Conservation (phyloP, 1,140 invertebrate species). For the Dryas iulia region DNA sequence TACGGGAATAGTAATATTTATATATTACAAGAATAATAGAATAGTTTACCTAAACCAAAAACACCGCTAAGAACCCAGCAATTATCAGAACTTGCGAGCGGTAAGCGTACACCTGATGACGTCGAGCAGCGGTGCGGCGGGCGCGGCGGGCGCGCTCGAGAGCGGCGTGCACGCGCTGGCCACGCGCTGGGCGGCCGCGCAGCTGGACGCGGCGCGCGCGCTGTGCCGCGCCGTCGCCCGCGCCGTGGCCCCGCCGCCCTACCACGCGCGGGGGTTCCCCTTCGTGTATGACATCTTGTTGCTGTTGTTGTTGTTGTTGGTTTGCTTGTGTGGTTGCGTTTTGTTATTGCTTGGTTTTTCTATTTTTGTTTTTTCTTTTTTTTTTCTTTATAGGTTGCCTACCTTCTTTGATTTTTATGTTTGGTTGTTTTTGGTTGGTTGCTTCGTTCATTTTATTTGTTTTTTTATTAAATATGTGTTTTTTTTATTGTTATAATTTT, state of each 20-base stretch:
- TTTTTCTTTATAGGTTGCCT: slow-evolving; percentile 18
- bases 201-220: slow-evolving; percentile 88
- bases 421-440: slow-evolving; percentile 12
- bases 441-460: slow-evolving; percentile 17
- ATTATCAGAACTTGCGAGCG: slow-evolving; percentile 90
- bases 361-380: slow-evolving; percentile 11
- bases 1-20: too few species aligned
- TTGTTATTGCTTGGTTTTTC: slow-evolving; percentile 1
- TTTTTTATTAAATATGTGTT: slow-evolving; percentile 16
- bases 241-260: slow-evolving; percentile 84
- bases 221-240: slow-evolving; percentile 88
- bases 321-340: slow-evolving; percentile 9
- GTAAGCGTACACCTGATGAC: slow-evolving; percentile 91
- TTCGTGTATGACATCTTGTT: slow-evolving; percentile 82
- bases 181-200: slow-evolving; percentile 88
- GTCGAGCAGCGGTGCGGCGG: slow-evolving; percentile 76
- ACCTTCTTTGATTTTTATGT: slow-evolving; percentile 26
- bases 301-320: slow-evolving; percentile 21
- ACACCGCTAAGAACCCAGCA: too few species aligned
- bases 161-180: slow-evolving; percentile 90
- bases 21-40: too few species aligned
- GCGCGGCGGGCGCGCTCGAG: slow-evolving; percentile 63
- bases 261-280: slow-evolving; percentile 87
- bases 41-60: too few species aligned
- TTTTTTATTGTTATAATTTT: too few species aligned